Conservation (phyloP, 2,113 vertebrate species). For the Romanogobio albipinnatus region DNA sequence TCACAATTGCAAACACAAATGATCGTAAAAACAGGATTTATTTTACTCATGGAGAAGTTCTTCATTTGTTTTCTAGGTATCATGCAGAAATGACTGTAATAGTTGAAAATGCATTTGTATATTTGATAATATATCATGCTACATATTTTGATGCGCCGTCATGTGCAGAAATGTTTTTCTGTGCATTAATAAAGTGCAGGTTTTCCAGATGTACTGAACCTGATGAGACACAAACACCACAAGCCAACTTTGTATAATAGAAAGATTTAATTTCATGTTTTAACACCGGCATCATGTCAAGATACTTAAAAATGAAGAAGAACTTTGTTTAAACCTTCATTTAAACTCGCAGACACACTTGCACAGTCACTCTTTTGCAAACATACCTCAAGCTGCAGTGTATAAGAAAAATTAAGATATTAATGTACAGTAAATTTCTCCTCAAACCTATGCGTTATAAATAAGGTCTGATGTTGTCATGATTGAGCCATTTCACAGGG, state of each 20-base stretch:
- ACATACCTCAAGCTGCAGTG: constrained; percentile 38
- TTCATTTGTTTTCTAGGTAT: too few relatives aligned
- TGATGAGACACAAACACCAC: background rate
- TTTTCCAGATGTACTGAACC: background rate
- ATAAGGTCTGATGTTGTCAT: constrained; percentile 9
- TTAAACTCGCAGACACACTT: constrained; percentile 30
- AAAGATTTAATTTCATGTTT: constrained; percentile 81
- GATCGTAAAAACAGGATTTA: too few relatives aligned
- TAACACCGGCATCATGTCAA: constrained; percentile 77
- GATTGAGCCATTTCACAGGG: background rate
- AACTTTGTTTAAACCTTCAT: constrained; percentile 57
- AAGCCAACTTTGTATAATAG: constrained; percentile 69
- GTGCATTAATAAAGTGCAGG: too few relatives aligned
- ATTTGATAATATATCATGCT: too few relatives aligned
- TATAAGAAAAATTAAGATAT: constrained; percentile 44
- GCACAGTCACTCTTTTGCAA: constrained; percentile 41
- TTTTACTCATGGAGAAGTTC: too few relatives aligned
- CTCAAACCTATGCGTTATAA: constrained; percentile 25
- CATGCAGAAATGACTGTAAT: too few relatives aligned
- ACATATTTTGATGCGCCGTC: too few relatives aligned
- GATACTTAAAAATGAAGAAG: constrained; percentile 78
- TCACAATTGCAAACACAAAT: too few relatives aligned
- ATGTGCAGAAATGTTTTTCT: too few relatives aligned
- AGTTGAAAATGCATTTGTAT: too few relatives aligned
- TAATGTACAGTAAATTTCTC: constrained; percentile 35